A percentile compares a stretch with the other conserved stretches of the same genome.
Evolutionary conservation across 2,888 invertebrate genomes (phyloP).

Genomic region (Romanomermis culicivorax): DNA sequence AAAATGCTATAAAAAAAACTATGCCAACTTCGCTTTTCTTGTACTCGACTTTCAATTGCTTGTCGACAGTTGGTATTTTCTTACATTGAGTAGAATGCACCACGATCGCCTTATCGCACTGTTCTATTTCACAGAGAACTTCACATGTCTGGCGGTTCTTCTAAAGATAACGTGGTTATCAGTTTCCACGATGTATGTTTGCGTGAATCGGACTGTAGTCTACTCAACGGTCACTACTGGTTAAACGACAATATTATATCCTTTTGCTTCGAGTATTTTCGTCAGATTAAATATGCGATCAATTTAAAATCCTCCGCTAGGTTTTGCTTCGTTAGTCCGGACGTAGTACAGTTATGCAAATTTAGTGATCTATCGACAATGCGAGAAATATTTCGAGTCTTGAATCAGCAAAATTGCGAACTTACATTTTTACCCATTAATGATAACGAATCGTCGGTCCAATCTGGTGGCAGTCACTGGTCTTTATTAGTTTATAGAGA

Average conservation of each 20-base stretch:
- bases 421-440: neutral
- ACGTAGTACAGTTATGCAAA: neutral
- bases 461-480: slow-evolving; percentile 1
- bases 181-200: slow-evolving; percentile 2
- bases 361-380: neutral
- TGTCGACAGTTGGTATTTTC: too few relatives aligned
- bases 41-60: too few relatives aligned
- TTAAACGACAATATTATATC: neutral
- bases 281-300: neutral
- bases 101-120: too few relatives aligned
- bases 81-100: too few relatives aligned
- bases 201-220: neutral
- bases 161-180: neutral
- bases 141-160: too few relatives aligned
- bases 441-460: neutral
- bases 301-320: neutral
- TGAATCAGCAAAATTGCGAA: neutral
- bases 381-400: neutral
- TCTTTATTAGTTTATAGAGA: neutral
- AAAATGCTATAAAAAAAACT: too few relatives aligned
- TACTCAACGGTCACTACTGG: neutral
- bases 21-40: too few relatives aligned
- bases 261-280: slow-evolving; percentile 2
- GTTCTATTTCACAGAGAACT: too few relatives aligned
- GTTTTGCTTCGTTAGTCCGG: neutral